Percentiles rank a stretch among this genome's conserved stretches.
Evolutionary conservation across 2,888 invertebrate genomes (phyloP).

Genomic region (Erebia palarica): DNA sequence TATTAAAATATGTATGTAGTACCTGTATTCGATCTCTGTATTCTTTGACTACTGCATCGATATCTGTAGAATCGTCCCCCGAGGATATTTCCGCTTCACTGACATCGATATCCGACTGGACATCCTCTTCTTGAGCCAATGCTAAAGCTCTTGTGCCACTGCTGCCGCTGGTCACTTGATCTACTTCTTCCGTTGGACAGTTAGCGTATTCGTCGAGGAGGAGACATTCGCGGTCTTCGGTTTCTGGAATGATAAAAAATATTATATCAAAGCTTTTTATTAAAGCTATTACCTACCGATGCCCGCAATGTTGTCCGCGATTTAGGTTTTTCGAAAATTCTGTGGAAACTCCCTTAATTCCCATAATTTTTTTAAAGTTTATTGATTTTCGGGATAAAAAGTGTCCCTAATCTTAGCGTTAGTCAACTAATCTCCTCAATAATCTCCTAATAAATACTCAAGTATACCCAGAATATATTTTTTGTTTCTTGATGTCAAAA

Average conservation of each 20-base stretch:
- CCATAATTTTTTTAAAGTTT: too few relatives aligned
- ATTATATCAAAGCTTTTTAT: neutral
- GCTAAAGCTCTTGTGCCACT: slow-evolving; percentile 56
- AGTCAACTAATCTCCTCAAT: too few relatives aligned
- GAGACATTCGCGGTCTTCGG: slow-evolving; percentile 83
- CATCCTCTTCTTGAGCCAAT: slow-evolving; percentile 61
- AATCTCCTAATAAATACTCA: too few relatives aligned
- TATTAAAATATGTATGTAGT: slow-evolving; percentile 31
- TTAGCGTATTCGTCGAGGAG: slow-evolving; percentile 81
- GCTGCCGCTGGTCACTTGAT: slow-evolving; percentile 61
- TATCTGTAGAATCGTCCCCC: slow-evolving; percentile 87
- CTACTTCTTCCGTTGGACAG: slow-evolving; percentile 64
- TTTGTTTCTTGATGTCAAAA: too few relatives aligned
- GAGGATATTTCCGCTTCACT: slow-evolving; percentile 82
- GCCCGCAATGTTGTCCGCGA: too few relatives aligned
- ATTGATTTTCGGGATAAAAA: too few relatives aligned
- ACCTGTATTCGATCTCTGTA: slow-evolving; percentile 88
- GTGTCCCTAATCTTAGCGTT: too few relatives aligned
- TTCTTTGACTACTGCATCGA: slow-evolving; percentile 89
- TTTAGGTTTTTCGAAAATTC: too few relatives aligned
- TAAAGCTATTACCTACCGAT: too few relatives aligned
- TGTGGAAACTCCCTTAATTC: too few relatives aligned
- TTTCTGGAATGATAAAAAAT: slow-evolving; percentile 54
- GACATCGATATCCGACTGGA: slow-evolving; percentile 70
- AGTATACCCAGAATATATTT: too few relatives aligned